These are phyloP conservation scores for Okapia johnstoni DNA, from an alignment of 2,113 vertebrate genomes.

Conservation along the genomic window DNA sequence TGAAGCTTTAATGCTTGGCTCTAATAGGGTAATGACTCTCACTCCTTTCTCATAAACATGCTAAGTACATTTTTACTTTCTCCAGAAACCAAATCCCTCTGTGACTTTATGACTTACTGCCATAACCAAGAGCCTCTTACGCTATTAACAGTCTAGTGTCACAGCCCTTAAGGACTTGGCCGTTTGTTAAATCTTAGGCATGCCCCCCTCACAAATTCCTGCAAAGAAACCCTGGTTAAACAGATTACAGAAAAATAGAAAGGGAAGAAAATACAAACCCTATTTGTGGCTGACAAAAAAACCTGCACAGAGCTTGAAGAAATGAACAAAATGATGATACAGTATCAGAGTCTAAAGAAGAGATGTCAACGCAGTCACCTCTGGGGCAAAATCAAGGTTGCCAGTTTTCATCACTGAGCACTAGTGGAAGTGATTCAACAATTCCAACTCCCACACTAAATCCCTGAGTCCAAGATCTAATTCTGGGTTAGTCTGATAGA, in stretches of 20 bases:
- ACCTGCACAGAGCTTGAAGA: neutral
- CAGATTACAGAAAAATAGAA: neutral
- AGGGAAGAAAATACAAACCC: neutral
- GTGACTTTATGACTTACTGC: conserved; percentile 30
- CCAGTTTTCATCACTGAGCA: neutral
- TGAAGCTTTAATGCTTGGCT: neutral
- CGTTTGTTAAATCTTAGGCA: neutral
- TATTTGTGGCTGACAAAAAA: neutral
- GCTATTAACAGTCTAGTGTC: neutral
- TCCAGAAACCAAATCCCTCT: conserved; percentile 27
- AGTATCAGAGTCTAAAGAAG: neutral
- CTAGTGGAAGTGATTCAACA: neutral
- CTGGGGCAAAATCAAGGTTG: neutral
- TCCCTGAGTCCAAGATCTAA: neutral
- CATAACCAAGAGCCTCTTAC: neutral
- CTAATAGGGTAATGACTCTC: neutral
- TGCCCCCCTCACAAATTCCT: neutral
- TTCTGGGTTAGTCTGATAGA: neutral
- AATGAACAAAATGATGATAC: neutral
- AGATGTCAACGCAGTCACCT: neutral
- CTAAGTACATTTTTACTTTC: conserved; percentile 30
- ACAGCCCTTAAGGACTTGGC: neutral
- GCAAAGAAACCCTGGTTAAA: neutral
- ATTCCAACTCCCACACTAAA: neutral
- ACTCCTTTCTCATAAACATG: conserved; percentile 25